These are phyloP conservation scores for Varanus komodoensis DNA, from an alignment of 2,113 vertebrate species.

Conservation along the genomic window DNA sequence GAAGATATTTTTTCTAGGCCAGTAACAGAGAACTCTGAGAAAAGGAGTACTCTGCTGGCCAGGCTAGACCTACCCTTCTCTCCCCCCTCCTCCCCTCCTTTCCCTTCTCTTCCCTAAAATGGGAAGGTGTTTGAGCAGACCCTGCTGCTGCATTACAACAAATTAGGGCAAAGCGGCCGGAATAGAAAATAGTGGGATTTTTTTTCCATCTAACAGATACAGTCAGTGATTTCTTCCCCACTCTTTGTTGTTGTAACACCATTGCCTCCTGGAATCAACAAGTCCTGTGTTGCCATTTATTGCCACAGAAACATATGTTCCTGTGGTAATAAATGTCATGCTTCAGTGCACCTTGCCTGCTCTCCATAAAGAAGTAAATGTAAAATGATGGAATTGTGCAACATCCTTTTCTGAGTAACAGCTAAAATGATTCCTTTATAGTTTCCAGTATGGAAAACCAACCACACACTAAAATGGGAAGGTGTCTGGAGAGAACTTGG, in stretches of 20 bases:
- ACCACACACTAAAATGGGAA: constrained; percentile 94
- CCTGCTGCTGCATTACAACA: neutral
- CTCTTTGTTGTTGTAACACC: neutral
- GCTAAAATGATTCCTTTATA: constrained; percentile 57
- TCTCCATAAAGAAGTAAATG: neutral
- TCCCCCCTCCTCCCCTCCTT: no score
- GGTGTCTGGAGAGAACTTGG: constrained; percentile 95
- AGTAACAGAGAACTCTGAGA: neutral
- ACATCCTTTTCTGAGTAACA: neutral
- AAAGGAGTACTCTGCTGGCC: neutral
- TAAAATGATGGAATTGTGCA: neutral
- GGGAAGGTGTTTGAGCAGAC: no score
- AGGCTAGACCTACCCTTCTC: neutral
- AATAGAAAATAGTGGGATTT: neutral
- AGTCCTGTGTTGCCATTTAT: no score
- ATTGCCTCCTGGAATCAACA: neutral
- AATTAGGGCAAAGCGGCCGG: neutral
- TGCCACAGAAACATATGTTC: no score
- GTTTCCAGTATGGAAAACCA: constrained; percentile 92
- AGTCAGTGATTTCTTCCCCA: neutral
- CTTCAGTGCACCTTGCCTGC: neutral
- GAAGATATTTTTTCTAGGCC: no score
- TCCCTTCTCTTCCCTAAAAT: neutral
- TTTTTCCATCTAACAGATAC: neutral
- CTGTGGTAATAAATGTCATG: neutral